These are phyloP conservation scores for Lamellibrachia satsuma DNA, from an alignment of 2,888 invertebrate genomes.

Conservation along the genomic window DNA sequence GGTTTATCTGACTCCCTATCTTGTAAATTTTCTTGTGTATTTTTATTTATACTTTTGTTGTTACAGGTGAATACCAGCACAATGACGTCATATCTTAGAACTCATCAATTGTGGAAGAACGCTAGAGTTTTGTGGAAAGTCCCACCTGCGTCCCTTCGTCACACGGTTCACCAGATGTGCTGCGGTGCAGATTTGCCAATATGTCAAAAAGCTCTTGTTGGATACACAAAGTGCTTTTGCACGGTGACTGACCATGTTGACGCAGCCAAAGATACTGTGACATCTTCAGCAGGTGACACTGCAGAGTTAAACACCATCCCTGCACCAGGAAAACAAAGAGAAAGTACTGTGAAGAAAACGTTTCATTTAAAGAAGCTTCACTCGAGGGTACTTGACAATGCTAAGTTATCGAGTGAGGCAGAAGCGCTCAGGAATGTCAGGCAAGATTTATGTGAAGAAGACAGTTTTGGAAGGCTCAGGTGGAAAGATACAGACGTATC, in stretches of 20 bases:
- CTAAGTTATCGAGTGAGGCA: background rate
- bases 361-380: background rate
- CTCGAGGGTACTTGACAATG: background rate
- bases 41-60: background rate
- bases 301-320: background rate
- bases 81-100: background rate
- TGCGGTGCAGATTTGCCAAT: background rate
- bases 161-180: background rate
- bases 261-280: background rate
- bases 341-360: background rate
- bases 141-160: background rate
- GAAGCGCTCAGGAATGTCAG: background rate
- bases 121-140: background rate
- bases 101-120: background rate
- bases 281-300: background rate
- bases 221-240: background rate
- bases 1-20: background rate
- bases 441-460: background rate
- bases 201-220: background rate
- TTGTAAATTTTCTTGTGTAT: background rate
- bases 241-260: background rate
- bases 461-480: background rate
- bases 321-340: background rate
- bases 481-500: background rate
- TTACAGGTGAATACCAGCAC: background rate